These are phyloP conservation scores for Mustelus asterias DNA, from an alignment of 2,113 vertebrate species.

Conservation along the genomic window DNA sequence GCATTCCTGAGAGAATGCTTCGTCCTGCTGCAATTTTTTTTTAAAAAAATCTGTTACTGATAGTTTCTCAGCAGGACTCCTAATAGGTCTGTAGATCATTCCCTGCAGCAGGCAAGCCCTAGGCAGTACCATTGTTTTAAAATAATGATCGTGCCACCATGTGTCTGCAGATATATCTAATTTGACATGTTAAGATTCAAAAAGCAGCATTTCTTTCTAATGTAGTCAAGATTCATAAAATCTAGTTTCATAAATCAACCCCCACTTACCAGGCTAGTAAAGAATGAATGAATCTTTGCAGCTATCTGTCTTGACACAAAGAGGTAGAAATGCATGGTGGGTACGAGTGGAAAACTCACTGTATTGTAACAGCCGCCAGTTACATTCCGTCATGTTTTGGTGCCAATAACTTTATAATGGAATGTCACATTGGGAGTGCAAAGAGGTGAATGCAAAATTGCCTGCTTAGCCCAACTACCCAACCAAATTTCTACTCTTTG, in stretches of 20 bases:
- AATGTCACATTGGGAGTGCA: not conserved
- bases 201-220: conserved; percentile 16
- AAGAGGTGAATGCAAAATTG: not conserved
- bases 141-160: not conserved
- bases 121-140: not conserved
- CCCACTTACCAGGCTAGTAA: not conserved
- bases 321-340: not conserved
- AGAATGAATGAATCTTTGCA: not conserved
- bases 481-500: not conserved
- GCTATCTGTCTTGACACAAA: not conserved
- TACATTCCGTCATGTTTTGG: not conserved
- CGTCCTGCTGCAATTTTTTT: conserved; percentile 28
- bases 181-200: not conserved
- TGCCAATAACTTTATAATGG: not conserved
- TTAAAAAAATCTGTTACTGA: not conserved
- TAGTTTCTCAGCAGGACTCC: conserved; percentile 22
- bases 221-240: conserved; percentile 16
- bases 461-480: not conserved
- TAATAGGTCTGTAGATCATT: not conserved
- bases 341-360: not conserved
- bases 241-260: not conserved
- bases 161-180: not conserved
- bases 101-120: not conserved
- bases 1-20: not conserved
- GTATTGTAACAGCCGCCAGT: not conserved